phyloP scores from a whole-genome alignment of 2,888 invertebrate genomes.

The Gerris lacustris region DNA sequence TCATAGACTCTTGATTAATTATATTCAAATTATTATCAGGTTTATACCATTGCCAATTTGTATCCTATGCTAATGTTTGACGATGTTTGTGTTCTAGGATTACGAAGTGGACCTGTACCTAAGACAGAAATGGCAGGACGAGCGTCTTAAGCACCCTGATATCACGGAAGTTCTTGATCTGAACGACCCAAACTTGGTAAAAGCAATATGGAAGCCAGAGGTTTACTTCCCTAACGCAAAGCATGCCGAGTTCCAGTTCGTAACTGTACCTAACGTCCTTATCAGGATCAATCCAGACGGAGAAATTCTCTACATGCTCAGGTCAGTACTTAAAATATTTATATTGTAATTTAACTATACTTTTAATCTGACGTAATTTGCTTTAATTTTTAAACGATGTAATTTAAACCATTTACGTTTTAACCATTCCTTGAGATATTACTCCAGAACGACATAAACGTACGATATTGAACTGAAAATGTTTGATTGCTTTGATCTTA shows the following conservation, averaged over 20 bases:
- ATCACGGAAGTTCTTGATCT: conserved; percentile 39
- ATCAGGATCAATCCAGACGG: conserved; percentile 40
- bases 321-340: conserved; percentile 32
- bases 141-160: conserved; percentile 37
- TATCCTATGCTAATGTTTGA: too few species aligned
- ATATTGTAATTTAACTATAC: not conserved
- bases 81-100: conserved; percentile 36
- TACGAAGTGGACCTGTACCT: conserved; percentile 42
- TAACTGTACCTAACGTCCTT: conserved; percentile 42
- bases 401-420: conserved; percentile 4
- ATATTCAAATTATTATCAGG: too few species aligned
- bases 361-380: conserved; percentile 7
- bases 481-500: too few species aligned
- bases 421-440: not conserved
- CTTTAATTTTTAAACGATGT: not conserved
- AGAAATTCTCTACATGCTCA: conserved; percentile 41
- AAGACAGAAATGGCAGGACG: conserved; percentile 41
- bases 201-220: conserved; percentile 41
- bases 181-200: conserved; percentile 40
- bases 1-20: too few species aligned
- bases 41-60: too few species aligned
- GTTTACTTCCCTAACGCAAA: conserved; percentile 42
- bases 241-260: conserved; percentile 41
- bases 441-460: too few species aligned
- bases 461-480: too few species aligned